phyloP scores from a whole-genome alignment of 2,888 invertebrate species.

The Eupithecia insigniata region DNA sequence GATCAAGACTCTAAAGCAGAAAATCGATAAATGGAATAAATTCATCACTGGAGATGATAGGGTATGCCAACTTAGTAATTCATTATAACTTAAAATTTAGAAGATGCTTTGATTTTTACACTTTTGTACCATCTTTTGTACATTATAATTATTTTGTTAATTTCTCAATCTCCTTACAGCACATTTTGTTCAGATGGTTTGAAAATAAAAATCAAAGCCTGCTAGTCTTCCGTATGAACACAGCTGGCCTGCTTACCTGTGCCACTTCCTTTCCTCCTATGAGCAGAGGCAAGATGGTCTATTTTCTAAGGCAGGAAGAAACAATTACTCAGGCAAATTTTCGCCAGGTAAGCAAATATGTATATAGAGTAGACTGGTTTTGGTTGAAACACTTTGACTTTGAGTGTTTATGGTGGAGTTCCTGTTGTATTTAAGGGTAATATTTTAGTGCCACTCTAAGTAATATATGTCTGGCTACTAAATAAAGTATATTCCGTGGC shows the following conservation, averaged over 20 bases:
- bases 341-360: slow-evolving; percentile 55
- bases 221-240: slow-evolving; percentile 85
- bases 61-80: slow-evolving; percentile 67
- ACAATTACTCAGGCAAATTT: slow-evolving; percentile 86
- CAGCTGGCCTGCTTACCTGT: slow-evolving; percentile 87
- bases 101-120: neutral
- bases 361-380: no score
- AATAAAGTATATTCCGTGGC: no score
- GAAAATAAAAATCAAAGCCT: slow-evolving; percentile 75
- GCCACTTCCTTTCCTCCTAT: slow-evolving; percentile 85
- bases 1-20: slow-evolving; percentile 89
- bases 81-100: no score
- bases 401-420: no score
- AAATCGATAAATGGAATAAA: slow-evolving; percentile 94
- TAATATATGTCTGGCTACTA: no score
- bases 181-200: slow-evolving; percentile 69
- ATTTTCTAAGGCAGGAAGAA: slow-evolving; percentile 89
- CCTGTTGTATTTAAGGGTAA: no score
- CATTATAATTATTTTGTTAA: neutral
- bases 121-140: neutral
- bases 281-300: slow-evolving; percentile 87
- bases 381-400: no score
- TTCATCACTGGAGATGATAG: slow-evolving; percentile 90
- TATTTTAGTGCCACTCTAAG: no score
- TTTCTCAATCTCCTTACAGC: slow-evolving; percentile 56